phyloP scores from a whole-genome alignment of 2,797 vertebrate genomes.

The Allobates femoralis region DNA sequence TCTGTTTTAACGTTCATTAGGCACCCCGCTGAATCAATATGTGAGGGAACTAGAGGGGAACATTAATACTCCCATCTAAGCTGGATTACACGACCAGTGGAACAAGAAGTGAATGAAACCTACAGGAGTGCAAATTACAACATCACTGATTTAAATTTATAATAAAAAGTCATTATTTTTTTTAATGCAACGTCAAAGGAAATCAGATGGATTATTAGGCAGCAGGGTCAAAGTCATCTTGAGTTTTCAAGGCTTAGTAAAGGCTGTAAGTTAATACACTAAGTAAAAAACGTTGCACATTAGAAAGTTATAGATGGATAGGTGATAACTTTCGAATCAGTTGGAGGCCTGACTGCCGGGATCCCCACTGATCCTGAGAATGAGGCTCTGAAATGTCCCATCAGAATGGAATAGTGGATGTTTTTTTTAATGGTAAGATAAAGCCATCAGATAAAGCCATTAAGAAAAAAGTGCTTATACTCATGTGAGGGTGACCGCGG shows the following conservation, averaged over 20 bases:
- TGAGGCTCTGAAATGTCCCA: too few species aligned
- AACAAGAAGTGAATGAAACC: slow-evolving; percentile 33
- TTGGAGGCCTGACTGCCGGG: too few species aligned
- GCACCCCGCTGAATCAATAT: slow-evolving; percentile 44
- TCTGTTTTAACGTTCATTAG: slow-evolving; percentile 55
- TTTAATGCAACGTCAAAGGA: slow-evolving; percentile 29
- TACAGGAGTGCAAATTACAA: slow-evolving; percentile 48
- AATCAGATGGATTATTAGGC: slow-evolving; percentile 48
- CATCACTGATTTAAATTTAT: slow-evolving; percentile 52
- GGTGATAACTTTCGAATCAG: too few species aligned
- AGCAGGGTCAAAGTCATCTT: slow-evolving; percentile 33
- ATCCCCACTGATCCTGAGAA: too few species aligned
- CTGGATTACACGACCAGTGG: not conserved
- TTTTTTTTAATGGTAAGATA: too few species aligned
- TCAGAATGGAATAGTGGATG: too few species aligned
- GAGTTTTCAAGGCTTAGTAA: not conserved
- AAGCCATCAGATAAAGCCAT: too few species aligned
- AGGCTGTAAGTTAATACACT: not conserved
- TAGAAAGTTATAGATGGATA: too few species aligned
- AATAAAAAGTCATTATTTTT: slow-evolving; percentile 45
- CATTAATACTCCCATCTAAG: slow-evolving; percentile 22
- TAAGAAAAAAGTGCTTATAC: too few species aligned
- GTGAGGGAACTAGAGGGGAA: slow-evolving; percentile 26
- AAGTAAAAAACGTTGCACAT: not conserved
- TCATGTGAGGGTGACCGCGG: too few species aligned